Conservation (phyloP, 23 tunicate genomes). For the Styela clava region DNA sequence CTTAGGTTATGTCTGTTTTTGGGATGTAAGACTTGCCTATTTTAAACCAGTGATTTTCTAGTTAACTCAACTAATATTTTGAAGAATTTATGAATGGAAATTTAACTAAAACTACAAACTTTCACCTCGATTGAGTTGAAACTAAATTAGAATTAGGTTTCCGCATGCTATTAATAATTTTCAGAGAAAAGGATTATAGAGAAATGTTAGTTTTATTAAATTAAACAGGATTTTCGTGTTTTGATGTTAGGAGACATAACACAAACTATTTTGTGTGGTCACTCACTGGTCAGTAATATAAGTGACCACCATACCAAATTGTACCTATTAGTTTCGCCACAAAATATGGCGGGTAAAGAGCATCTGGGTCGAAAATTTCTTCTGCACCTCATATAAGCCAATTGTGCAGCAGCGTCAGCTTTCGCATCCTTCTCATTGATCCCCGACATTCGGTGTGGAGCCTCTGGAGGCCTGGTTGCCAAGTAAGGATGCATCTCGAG, state of each 20-base stretch:
- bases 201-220: not conserved
- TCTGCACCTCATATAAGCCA: slow-evolving; percentile 16
- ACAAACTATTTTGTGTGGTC: not conserved
- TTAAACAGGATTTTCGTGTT: not conserved
- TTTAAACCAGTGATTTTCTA: no score
- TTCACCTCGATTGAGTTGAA: not conserved
- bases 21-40: no score
- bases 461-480: not conserved
- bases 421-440: slow-evolving; percentile 13
- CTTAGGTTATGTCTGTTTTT: no score
- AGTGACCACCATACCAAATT: not conserved
- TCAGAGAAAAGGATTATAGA: not conserved
- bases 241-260: not conserved
- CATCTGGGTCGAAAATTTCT: slow-evolving; percentile 26
- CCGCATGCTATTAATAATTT: not conserved
- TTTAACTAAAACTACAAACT: no score
- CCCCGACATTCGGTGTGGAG: not conserved
- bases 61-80: no score
- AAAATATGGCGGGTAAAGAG: slow-evolving; percentile 25
- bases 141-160: not conserved
- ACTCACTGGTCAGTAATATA: not conserved
- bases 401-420: not conserved
- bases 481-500: slow-evolving; percentile 23
- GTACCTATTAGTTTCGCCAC: slow-evolving; percentile 23
- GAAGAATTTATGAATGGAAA: no score